Evolutionary conservation across 2,888 invertebrate genomes (phyloP).

Genomic region (Drosophila maculinotata): DNA sequence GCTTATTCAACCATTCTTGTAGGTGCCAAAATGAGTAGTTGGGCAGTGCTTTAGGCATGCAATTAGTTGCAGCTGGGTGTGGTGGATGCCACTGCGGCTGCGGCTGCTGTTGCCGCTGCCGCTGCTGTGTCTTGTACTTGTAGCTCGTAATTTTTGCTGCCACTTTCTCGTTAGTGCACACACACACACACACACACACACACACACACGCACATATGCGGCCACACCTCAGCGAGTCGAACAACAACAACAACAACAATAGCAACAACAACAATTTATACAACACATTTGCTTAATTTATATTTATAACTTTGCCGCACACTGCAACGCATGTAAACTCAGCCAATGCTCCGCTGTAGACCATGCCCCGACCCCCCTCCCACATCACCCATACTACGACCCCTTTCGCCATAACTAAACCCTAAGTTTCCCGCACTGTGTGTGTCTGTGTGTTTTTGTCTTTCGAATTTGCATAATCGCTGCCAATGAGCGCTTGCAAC

Average conservation of each 20-base stretch:
- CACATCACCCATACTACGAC: too few relatives aligned
- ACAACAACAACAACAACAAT: slow-evolving; percentile 52
- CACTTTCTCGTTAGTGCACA: slow-evolving; percentile 53
- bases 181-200: slow-evolving; percentile 23
- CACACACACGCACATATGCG: not conserved
- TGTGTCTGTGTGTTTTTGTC: slow-evolving; percentile 29
- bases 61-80: slow-evolving; percentile 21
- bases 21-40: not conserved
- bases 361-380: not conserved
- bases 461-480: slow-evolving; percentile 73
- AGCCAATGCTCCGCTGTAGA: slow-evolving; percentile 23
- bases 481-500: slow-evolving; percentile 57
- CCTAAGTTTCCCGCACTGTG: slow-evolving; percentile 12
- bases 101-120: slow-evolving; percentile 10
- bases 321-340: slow-evolving; percentile 47
- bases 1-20: too few relatives aligned
- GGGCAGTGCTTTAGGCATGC: slow-evolving; percentile 4
- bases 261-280: slow-evolving; percentile 70
- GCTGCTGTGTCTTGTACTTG: slow-evolving; percentile 51
- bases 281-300: slow-evolving; percentile 80
- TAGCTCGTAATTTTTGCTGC: slow-evolving; percentile 70
- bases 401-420: too few relatives aligned
- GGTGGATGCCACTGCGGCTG: slow-evolving; percentile 6
- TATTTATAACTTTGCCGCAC: slow-evolving; percentile 74
- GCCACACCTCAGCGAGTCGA: slow-evolving; percentile 37